Evolutionary conservation across 2,797 vertebrate species (phyloP).

Genomic region (Falco cherrug): DNA sequence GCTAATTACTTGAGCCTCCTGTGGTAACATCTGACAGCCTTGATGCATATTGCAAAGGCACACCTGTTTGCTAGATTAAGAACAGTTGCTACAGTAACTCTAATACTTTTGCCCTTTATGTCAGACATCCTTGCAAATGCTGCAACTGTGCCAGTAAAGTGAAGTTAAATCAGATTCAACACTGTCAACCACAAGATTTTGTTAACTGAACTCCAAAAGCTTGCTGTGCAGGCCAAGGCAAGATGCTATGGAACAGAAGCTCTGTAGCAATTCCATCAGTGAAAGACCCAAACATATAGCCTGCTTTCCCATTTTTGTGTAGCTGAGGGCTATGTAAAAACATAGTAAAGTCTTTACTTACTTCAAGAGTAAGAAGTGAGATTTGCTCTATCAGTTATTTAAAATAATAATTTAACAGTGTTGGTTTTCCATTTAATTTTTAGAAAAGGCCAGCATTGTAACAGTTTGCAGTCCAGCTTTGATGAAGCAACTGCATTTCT

Average conservation of each 20-base stretch:
- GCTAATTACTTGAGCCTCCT: conserved; percentile 6
- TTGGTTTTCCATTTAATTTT: neutral
- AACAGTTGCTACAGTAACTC: neutral
- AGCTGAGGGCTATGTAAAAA: neutral
- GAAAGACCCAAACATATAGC: neutral
- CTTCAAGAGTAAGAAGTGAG: neutral
- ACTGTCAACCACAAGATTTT: neutral
- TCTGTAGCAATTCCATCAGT: neutral
- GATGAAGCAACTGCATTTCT: neutral
- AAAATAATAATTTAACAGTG: neutral
- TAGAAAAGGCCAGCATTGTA: neutral
- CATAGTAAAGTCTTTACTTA: too few relatives aligned
- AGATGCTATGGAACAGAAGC: neutral
- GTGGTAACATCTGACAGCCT: neutral
- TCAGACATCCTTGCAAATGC: neutral
- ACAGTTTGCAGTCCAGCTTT: neutral
- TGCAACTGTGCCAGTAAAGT: neutral
- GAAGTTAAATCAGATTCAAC: neutral
- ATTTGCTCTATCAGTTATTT: neutral
- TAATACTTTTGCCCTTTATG: neutral
- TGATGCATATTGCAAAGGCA: neutral
- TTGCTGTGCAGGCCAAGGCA: neutral
- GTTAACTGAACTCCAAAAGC: neutral
- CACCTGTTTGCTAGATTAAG: neutral
- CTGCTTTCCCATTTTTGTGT: neutral